A percentile compares a stretch with the other conserved stretches of the same genome.
Evolutionary conservation across 2,113 vertebrate genomes (phyloP).

Genomic region (Gopherus flavomarginatus): DNA sequence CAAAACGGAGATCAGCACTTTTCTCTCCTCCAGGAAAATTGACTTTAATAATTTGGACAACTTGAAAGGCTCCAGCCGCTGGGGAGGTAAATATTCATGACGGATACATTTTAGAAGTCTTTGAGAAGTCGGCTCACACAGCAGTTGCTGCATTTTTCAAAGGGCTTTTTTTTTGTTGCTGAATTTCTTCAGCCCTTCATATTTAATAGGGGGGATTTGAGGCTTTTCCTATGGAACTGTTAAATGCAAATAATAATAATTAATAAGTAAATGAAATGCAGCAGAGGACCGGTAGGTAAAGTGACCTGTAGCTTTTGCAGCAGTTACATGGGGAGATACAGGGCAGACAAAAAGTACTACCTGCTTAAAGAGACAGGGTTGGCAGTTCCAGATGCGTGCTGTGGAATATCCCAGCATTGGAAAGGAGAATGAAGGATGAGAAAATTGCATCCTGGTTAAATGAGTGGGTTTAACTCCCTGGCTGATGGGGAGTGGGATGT

Average conservation of each 20-base stretch:
- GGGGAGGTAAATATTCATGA: constrained; percentile 61
- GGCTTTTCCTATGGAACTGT: background rate
- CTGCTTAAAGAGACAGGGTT: background rate
- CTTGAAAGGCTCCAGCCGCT: constrained; percentile 56
- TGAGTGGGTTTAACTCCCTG: background rate
- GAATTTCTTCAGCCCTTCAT: background rate
- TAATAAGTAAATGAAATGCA: background rate
- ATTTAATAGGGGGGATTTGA: background rate
- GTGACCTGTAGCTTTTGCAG: background rate
- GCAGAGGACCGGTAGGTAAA: background rate
- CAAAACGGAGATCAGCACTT: constrained; percentile 43
- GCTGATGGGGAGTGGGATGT: background rate
- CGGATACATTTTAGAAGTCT: background rate
- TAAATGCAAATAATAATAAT: rapidly evolving
- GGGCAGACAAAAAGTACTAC: background rate
- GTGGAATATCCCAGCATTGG: background rate
- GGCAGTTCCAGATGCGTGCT: background rate
- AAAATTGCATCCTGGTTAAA: background rate
- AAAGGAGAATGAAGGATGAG: background rate
- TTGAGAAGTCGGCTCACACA: background rate
- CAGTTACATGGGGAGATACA: background rate
- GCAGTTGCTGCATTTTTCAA: background rate
- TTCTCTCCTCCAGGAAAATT: constrained; percentile 39
- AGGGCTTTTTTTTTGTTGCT: background rate
- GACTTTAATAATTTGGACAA: constrained; percentile 58